phyloP scores from a whole-genome alignment of 2,113 vertebrate species.

The Cyanocitta stelleri region DNA sequence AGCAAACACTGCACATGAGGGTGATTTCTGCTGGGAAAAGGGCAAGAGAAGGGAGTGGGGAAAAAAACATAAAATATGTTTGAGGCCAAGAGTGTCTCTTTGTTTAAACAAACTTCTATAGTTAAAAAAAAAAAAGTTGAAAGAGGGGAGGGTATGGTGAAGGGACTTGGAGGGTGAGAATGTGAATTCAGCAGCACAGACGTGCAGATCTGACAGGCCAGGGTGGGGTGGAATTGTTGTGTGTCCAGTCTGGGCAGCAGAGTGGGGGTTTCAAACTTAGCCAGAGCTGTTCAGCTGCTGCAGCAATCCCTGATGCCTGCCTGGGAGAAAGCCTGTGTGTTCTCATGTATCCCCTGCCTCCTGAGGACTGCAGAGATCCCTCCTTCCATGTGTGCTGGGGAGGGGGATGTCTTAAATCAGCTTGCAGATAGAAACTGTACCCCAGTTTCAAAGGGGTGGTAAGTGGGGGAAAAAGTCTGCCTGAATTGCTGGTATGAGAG shows the following conservation, averaged over 20 bases:
- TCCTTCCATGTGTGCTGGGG: fast-evolving
- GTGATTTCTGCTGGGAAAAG: constrained; percentile 1
- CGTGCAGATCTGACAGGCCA: fast-evolving
- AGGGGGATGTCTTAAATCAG: neutral
- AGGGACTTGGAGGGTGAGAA: neutral
- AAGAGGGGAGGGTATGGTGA: neutral
- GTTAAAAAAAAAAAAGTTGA: neutral
- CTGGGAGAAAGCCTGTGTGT: neutral
- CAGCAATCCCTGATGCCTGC: neutral
- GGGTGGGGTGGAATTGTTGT: neutral
- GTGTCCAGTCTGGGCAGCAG: neutral
- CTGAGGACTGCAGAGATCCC: neutral
- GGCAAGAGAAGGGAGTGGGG: neutral
- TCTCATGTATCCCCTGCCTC: neutral
- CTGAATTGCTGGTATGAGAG: neutral
- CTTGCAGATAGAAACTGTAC: neutral
- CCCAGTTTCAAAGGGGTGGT: neutral
- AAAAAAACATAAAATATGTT: neutral
- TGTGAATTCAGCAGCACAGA: neutral
- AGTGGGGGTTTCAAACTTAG: neutral
- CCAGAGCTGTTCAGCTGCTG: neutral
- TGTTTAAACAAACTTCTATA: neutral
- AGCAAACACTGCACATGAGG: neutral
- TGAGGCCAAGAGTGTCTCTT: neutral
- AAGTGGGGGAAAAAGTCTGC: neutral